Evolutionary conservation across 2,797 vertebrate genomes (phyloP), one percentile per base, ranked within the genome.

Genomic region (Alfaro cultratus): DNA sequence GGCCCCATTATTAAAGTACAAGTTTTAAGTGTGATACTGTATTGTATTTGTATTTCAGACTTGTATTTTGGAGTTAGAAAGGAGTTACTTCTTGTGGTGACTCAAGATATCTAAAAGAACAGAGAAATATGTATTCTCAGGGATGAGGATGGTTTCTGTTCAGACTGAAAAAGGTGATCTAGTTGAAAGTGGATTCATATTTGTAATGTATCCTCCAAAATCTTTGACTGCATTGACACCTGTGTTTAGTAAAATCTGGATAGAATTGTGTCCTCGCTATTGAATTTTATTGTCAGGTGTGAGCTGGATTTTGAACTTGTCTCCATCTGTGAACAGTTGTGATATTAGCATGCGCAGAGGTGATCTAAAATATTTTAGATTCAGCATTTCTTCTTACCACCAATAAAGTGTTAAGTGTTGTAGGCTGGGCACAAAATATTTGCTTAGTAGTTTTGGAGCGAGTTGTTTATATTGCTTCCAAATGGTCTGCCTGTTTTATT

Each of bases 381-480:
- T 23, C 64, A 68, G 36, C 64, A 68, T 68, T 68, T 68, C 64
- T 26, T 12, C 23, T 18, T 67, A 8, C 8, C 36, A 68, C 64
- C 36, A 36, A 36, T 68, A 68, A 68, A 68, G 4, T 68, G 34
- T 67, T 34, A 39, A 39, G 8, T 11, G 36, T 10, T 67, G 3
- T 67, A 39, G 8, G 36, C 18, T 10, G 18, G 39, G 21, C 39
- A 26, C 67, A 43, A 70, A 53, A 92, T 85, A 89, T 85, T 70
- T 82, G 47, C 21, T 26, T 70, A 60, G 88, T 86, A 90, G 79
- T 77, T 87, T 80, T 76, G 39, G 70, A 15, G 76, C 71, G 55
- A 60, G 80, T 39, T 82, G 53, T 85, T 82, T 70, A 26, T 80
- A 86, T 87, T 77, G 73, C 46, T 91, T 87, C 89, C 83, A 82